A percentile compares a stretch with the other conserved stretches of the same genome.
Evolutionary conservation across 2,888 invertebrate genomes (phyloP).

Genomic region (Dascillus cervinus): DNA sequence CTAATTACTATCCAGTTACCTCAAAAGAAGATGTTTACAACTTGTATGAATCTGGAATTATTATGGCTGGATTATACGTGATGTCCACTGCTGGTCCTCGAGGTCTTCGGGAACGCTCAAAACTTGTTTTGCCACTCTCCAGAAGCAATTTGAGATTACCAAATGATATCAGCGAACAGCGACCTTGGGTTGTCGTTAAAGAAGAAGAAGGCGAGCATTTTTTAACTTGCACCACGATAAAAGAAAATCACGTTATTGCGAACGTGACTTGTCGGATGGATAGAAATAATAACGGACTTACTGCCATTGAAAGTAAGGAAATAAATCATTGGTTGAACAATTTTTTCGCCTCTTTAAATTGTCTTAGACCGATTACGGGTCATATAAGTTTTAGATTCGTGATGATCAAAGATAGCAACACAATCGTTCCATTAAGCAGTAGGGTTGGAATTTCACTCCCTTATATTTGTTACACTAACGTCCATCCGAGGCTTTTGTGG

Average conservation of each 20-base stretch:
- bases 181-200: conserved; percentile 72
- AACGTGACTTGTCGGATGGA: conserved; percentile 75
- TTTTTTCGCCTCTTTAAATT: conserved; percentile 59
- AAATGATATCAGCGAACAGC: conserved; percentile 63
- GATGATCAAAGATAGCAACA: conserved; percentile 48
- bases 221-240: conserved; percentile 75
- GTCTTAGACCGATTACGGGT: conserved; percentile 62
- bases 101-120: conserved; percentile 64
- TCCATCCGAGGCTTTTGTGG: conserved; percentile 58
- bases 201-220: conserved; percentile 70
- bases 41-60: conserved; percentile 58
- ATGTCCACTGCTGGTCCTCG: conserved; percentile 69
- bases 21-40: conserved; percentile 60
- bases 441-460: conserved; percentile 73
- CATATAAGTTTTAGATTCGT: conserved; percentile 74
- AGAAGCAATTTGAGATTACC: conserved; percentile 57
- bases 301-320: conserved; percentile 60
- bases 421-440: conserved; percentile 58
- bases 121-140: conserved; percentile 61
- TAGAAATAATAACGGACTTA: conserved; percentile 55
- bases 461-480: conserved; percentile 68
- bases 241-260: conserved; percentile 68
- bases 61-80: conserved; percentile 55
- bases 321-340: conserved; percentile 65
- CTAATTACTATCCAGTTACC: conserved; percentile 59